phyloP scores from a whole-genome alignment of 2,113 vertebrate genomes.

The Apodemus speciosus region DNA sequence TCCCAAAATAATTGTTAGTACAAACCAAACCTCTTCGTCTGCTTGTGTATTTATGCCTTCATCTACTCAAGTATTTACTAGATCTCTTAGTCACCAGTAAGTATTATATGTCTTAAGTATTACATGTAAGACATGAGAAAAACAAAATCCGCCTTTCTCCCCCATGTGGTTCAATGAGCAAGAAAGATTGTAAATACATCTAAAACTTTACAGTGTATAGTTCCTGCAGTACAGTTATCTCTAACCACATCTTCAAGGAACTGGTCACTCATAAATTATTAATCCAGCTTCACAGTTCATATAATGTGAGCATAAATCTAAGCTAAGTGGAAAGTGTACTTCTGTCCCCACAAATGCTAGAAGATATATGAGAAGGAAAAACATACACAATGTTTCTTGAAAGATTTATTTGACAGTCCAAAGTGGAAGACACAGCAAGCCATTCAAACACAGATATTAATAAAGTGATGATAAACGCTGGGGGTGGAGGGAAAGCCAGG shows the following conservation, averaged over 20 bases:
- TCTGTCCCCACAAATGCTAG: neutral
- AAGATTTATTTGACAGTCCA: neutral
- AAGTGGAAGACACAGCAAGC: neutral
- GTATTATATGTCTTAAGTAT: too few relatives aligned
- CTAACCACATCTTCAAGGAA: neutral
- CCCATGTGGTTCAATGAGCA: neutral
- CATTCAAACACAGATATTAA: neutral
- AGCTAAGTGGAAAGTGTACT: neutral
- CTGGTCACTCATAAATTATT: neutral
- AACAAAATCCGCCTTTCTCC: neutral
- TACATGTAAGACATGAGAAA: neutral
- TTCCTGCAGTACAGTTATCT: neutral
- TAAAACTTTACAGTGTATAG: neutral
- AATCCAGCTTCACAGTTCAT: neutral
- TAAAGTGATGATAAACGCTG: neutral
- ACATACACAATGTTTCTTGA: fast-evolving
- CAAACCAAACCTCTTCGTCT: neutral
- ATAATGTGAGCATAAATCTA: neutral
- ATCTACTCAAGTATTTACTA: neutral
- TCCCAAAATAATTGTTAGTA: neutral
- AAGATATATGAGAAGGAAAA: neutral
- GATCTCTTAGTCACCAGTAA: neutral
- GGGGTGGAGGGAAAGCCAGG: too few relatives aligned
- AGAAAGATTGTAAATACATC: neutral
- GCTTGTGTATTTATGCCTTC: neutral